A percentile compares a stretch with the other conserved stretches of the same genome.
These are phyloP conservation scores for Holocentrus rufus DNA, from an alignment of 2,797 vertebrate genomes.

Conservation along the genomic window DNA sequence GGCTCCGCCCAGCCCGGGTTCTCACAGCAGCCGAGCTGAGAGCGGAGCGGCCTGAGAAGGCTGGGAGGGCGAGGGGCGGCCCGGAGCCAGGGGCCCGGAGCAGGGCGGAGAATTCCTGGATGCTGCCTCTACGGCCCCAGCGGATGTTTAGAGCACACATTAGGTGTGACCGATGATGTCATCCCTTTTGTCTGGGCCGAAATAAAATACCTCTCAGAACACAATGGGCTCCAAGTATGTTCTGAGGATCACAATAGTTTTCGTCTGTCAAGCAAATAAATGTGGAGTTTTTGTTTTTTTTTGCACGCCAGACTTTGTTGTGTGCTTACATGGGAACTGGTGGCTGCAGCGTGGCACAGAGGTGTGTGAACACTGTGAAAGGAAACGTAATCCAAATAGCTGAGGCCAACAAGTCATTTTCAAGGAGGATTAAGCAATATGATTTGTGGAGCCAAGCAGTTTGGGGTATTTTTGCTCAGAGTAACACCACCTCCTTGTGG, in stretches of 20 bases:
- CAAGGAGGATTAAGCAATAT: conserved; percentile 21
- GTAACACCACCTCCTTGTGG: conserved; percentile 72
- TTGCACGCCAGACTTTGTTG: conserved; percentile 54
- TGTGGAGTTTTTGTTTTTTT: conserved; percentile 54
- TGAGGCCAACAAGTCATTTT: conserved; percentile 20
- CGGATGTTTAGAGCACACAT: conserved; percentile 83
- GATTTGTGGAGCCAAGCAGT: not conserved
- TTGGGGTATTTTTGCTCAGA: not conserved
- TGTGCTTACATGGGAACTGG: conserved; percentile 66
- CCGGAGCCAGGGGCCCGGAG: conserved; percentile 52
- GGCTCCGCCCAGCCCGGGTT: conserved; percentile 74
- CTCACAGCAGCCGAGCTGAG: conserved; percentile 42
- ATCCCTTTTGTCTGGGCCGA: conserved; percentile 80
- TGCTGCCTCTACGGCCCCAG: conserved; percentile 75
- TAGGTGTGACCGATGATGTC: conserved; percentile 83
- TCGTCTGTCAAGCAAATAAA: conserved; percentile 74
- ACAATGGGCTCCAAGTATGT: conserved; percentile 75
- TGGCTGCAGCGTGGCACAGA: conserved; percentile 17
- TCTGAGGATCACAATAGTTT: conserved; percentile 67
- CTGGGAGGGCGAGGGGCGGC: conserved; percentile 51
- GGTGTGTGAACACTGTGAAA: conserved; percentile 47
- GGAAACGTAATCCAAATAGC: conserved; percentile 33
- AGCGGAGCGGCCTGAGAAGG: conserved; percentile 50
- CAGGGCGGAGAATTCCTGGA: conserved; percentile 85
- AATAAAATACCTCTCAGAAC: conserved; percentile 75